Percentiles rank a stretch among this genome's conserved stretches.
Evolutionary conservation across 2,888 invertebrate species (phyloP).

Genomic region (Cecidostiba fungosa): DNA sequence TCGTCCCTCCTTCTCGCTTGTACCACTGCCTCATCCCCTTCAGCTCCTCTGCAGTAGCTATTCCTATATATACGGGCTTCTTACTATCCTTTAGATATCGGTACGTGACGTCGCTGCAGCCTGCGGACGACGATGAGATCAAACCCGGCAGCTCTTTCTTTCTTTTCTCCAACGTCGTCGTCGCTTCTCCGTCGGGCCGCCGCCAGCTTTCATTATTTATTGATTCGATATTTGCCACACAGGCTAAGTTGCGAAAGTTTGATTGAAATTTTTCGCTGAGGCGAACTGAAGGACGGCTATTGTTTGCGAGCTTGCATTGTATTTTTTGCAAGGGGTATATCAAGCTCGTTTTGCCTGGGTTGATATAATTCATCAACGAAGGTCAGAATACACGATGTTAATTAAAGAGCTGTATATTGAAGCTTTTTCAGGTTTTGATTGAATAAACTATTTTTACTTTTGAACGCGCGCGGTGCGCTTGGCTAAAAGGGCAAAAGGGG

Average conservation of each 20-base stretch:
- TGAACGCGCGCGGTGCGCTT: not conserved
- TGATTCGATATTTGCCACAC: slow-evolving; percentile 50
- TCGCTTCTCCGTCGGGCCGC: not conserved
- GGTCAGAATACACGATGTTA: not conserved
- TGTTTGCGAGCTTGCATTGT: not conserved
- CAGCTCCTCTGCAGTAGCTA: not conserved
- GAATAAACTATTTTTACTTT: not conserved
- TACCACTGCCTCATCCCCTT: not conserved
- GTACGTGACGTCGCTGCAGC: slow-evolving; percentile 55
- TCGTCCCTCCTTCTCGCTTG: slow-evolving; percentile 6
- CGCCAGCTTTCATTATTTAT: slow-evolving; percentile 26
- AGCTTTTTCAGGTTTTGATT: not conserved
- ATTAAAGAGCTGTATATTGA: not conserved
- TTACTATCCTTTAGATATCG: slow-evolving; percentile 58
- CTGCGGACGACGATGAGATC: slow-evolving; percentile 49
- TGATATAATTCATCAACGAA: not conserved
- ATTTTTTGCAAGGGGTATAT: not conserved
- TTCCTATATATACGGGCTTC: slow-evolving; percentile 11
- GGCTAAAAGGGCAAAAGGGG: not conserved
- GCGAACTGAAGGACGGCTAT: not conserved
- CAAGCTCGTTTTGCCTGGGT: not conserved
- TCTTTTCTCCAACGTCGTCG: slow-evolving; percentile 16
- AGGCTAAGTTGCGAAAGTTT: slow-evolving; percentile 29
- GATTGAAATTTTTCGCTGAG: slow-evolving; percentile 39
- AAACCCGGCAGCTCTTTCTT: slow-evolving; percentile 30